These are phyloP conservation scores for Brachionus rubens DNA, from an alignment of 1,140 invertebrate genomes.

Conservation along the genomic window DNA sequence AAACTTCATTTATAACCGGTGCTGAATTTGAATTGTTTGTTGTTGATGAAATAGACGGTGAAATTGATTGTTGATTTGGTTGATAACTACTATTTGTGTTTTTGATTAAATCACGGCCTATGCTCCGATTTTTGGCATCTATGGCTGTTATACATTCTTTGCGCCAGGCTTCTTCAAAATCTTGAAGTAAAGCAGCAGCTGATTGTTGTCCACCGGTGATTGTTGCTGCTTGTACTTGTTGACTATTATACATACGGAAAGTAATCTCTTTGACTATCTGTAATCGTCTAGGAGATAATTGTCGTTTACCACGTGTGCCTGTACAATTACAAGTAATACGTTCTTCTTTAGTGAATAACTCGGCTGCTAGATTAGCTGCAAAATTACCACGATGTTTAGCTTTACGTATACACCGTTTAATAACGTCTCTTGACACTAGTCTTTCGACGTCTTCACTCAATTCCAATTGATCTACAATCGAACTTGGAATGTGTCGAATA, in stretches of 20 bases:
- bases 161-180: slow-evolving; percentile 38
- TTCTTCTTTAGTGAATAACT: slow-evolving; percentile 23
- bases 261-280: slow-evolving; percentile 34
- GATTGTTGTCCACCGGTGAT: slow-evolving; percentile 13
- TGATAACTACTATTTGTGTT: background rate
- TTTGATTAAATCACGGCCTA: slow-evolving; percentile 16
- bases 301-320: background rate
- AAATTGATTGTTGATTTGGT: slow-evolving; percentile 6
- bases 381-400: slow-evolving; percentile 31
- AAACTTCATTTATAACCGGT: background rate
- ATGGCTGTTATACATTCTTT: slow-evolving; percentile 35
- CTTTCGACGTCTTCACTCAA: slow-evolving; percentile 5
- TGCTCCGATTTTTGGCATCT: slow-evolving; percentile 36
- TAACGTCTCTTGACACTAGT: slow-evolving; percentile 6
- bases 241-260: slow-evolving; percentile 8
- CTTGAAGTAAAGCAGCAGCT: background rate
- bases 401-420: slow-evolving; percentile 18
- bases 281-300: background rate
- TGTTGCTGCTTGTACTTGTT: background rate
- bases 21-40: background rate
- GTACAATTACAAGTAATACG: slow-evolving; percentile 29
- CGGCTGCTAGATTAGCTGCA: slow-evolving; percentile 15
- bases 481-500: slow-evolving; percentile 26
- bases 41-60: background rate
- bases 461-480: slow-evolving; percentile 10